Conservation (phyloP, 2,888 invertebrate genomes). For the Panopea generosa region DNA sequence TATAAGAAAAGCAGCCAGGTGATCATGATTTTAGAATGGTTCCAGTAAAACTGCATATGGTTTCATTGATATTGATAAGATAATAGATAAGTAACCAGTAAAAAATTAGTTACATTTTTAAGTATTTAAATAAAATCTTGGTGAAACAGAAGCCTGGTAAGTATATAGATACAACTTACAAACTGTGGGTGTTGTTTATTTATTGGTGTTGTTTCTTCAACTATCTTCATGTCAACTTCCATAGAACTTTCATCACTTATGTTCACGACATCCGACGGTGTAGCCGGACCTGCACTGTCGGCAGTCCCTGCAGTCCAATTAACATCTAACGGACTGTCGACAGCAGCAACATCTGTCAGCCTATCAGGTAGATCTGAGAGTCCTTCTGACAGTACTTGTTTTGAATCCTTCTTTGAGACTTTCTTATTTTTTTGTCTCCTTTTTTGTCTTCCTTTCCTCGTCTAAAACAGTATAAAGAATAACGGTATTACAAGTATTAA, state of each 20-base stretch:
- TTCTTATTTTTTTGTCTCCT: background rate
- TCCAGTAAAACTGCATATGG: too few relatives aligned
- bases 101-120: too few relatives aligned
- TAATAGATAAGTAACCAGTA: too few relatives aligned
- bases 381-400: background rate
- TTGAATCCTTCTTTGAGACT: background rate
- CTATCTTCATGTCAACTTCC: conserved; percentile 58
- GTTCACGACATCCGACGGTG: conserved; percentile 22
- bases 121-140: too few relatives aligned
- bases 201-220: conserved; percentile 54
- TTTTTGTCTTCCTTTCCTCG: conserved; percentile 9
- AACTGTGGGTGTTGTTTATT: conserved; percentile 40
- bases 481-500: background rate
- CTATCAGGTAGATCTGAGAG: background rate
- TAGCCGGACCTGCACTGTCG: background rate
- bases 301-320: background rate
- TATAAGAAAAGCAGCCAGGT: too few relatives aligned
- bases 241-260: conserved; percentile 55
- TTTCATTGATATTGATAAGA: too few relatives aligned
- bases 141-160: too few relatives aligned
- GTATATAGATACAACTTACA: too few relatives aligned
- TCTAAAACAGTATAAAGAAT: background rate
- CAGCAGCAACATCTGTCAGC: background rate
- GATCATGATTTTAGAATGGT: too few relatives aligned
- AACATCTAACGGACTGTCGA: background rate